Conservation (phyloP, 1,140 invertebrate genomes). For the Drosophila sproati region DNA sequence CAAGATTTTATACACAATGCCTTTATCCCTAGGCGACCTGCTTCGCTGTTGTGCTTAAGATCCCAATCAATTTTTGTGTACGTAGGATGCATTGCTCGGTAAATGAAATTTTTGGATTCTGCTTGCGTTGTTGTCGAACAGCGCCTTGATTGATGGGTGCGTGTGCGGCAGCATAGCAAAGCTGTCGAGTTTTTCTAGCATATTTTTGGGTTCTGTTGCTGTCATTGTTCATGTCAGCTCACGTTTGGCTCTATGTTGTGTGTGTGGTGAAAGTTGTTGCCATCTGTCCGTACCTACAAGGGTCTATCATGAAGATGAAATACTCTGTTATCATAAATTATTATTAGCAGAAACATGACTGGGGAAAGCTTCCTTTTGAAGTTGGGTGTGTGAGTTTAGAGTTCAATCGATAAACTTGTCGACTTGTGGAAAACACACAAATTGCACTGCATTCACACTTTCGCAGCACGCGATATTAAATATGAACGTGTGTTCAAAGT, state of each 20-base stretch:
- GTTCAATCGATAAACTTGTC: background rate
- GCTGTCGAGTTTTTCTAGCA: constrained; percentile 37
- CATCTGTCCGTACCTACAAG: background rate
- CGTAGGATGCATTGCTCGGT: constrained; percentile 13
- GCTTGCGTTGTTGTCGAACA: constrained; percentile 7
- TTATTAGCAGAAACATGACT: constrained; percentile 21
- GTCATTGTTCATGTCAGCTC: constrained; percentile 26
- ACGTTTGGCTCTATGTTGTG: constrained; percentile 13
- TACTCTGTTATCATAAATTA: constrained; percentile 34
- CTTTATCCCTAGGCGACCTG: background rate
- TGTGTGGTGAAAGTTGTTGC: constrained; percentile 1
- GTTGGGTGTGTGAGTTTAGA: background rate
- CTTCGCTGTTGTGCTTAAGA: constrained; percentile 4
- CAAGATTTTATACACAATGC: constrained; percentile 20
- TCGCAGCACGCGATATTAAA: constrained; percentile 3
- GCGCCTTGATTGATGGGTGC: constrained; percentile 44
- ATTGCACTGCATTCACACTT: background rate
- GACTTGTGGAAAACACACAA: background rate
- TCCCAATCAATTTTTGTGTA: constrained; percentile 35
- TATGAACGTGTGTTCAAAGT: background rate
- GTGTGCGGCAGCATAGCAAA: constrained; percentile 21
- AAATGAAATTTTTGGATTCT: constrained; percentile 28
- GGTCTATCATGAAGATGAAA: constrained; percentile 14
- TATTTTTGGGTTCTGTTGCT: constrained; percentile 32
- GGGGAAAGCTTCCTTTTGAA: background rate